phyloP scores from a whole-genome alignment of 2,113 vertebrate species.

The Sialia sialis region DNA sequence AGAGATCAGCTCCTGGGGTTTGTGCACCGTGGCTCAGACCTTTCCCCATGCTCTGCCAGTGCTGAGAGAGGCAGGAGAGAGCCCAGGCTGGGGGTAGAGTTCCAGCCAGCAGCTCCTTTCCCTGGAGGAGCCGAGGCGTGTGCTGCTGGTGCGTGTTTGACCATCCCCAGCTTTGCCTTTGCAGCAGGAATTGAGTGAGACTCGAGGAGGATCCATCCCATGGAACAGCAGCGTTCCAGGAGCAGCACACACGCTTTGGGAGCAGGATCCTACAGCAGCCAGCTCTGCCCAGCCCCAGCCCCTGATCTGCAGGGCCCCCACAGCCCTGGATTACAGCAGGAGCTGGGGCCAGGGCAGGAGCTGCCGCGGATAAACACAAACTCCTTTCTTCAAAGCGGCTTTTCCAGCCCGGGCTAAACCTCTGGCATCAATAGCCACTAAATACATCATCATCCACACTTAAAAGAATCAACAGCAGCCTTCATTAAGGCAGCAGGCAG shows the following conservation, averaged over 20 bases:
- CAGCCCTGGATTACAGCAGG: accelerated
- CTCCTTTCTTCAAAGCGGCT: background rate
- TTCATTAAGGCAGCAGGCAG: slow-evolving; percentile 1
- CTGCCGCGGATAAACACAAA: background rate
- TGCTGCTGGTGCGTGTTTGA: accelerated
- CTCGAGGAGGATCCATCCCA: accelerated
- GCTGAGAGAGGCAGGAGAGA: background rate
- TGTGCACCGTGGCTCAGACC: accelerated
- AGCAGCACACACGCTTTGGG: accelerated
- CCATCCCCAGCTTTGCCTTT: accelerated
- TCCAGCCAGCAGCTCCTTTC: accelerated
- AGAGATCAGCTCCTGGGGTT: accelerated
- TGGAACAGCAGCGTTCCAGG: accelerated
- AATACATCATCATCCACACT: slow-evolving; percentile 37
- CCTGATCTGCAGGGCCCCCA: accelerated
- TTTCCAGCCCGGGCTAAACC: background rate
- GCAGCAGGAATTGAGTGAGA: accelerated
- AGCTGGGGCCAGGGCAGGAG: background rate
- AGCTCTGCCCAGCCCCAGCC: accelerated
- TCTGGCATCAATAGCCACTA: slow-evolving; percentile 9
- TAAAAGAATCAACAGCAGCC: slow-evolving; percentile 24
- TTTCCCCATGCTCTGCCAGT: accelerated
- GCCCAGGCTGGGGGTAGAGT: accelerated
- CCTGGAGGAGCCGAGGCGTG: accelerated
- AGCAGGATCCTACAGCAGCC: background rate